phyloP scores from a whole-genome alignment of 2,888 invertebrate genomes.

The Pseudococcus longispinus region DNA sequence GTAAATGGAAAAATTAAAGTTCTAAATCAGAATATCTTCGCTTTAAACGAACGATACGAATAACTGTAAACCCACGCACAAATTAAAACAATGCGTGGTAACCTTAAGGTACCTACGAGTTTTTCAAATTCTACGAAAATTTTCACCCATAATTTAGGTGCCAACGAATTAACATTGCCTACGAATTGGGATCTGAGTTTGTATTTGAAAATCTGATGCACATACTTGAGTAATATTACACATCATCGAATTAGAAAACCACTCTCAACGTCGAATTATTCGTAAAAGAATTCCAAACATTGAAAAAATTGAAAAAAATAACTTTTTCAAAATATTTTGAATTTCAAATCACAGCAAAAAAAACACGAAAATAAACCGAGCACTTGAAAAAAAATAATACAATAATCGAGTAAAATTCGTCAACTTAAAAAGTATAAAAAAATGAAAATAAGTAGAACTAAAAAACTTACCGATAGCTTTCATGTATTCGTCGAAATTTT shows the following conservation, averaged over 20 bases:
- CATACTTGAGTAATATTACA: too few species aligned
- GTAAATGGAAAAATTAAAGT: background rate
- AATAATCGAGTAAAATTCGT: background rate
- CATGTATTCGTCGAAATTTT: constrained; percentile 90
- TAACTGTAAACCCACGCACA: background rate
- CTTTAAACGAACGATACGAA: background rate
- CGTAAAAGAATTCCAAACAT: background rate
- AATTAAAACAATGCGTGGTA: background rate
- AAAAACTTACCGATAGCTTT: constrained; percentile 78
- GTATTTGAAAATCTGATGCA: background rate
- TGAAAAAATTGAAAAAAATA: too few species aligned
- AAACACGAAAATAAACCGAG: background rate
- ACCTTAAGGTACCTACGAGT: background rate
- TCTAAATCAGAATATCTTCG: background rate
- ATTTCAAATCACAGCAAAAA: background rate
- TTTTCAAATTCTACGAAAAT: background rate
- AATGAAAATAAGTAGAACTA: background rate
- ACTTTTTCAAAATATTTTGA: background rate
- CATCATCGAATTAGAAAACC: background rate
- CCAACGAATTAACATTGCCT: background rate
- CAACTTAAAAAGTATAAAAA: background rate
- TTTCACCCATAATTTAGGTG: background rate
- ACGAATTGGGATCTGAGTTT: background rate
- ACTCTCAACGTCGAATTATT: background rate
- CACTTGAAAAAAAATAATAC: background rate